Conservation (phyloP, 1,140 invertebrate species). For the Pachyrhynchus sulphureomaculatus region DNA sequence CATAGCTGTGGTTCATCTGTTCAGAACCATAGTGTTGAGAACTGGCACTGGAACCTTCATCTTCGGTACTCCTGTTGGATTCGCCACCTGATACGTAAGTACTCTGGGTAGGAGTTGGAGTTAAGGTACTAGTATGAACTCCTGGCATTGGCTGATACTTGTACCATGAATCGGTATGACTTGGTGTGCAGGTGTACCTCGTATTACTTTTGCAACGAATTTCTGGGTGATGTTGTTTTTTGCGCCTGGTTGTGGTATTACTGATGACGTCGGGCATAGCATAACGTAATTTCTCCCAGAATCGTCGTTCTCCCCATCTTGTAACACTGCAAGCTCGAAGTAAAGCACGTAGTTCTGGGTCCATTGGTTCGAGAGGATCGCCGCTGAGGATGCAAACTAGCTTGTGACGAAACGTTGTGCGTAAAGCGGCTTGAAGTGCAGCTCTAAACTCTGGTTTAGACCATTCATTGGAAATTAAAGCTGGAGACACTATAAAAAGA, state of each 20-base stretch:
- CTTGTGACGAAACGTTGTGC: slow-evolving; percentile 72
- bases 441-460: slow-evolving; percentile 68
- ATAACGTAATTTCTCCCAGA: slow-evolving; percentile 88
- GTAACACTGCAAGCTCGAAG: slow-evolving; percentile 83
- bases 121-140: slow-evolving; percentile 53
- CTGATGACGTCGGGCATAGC: slow-evolving; percentile 74
- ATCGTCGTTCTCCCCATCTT: slow-evolving; percentile 81
- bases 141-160: slow-evolving; percentile 50
- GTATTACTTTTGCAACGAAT: slow-evolving; percentile 48
- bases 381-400: slow-evolving; percentile 70
- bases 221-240: slow-evolving; percentile 47
- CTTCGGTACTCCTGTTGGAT: slow-evolving; percentile 59
- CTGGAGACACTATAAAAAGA: slow-evolving; percentile 71
- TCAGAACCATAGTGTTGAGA: slow-evolving; percentile 51
- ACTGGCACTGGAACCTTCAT: slow-evolving; percentile 60
- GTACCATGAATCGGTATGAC: slow-evolving; percentile 56
- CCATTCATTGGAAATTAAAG: slow-evolving; percentile 75
- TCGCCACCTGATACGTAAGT: slow-evolving; percentile 66
- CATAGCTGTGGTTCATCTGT: slow-evolving; percentile 51
- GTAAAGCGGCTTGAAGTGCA: slow-evolving; percentile 71
- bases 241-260: slow-evolving; percentile 35
- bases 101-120: slow-evolving; percentile 63
- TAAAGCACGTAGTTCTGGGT: slow-evolving; percentile 79
- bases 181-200: slow-evolving; percentile 59
- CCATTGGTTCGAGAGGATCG: slow-evolving; percentile 65